A percentile compares a stretch with the other conserved stretches of the same genome.
Evolutionary conservation across 2,797 vertebrate genomes (phyloP).

Genomic region (Myotis vivesi): DNA sequence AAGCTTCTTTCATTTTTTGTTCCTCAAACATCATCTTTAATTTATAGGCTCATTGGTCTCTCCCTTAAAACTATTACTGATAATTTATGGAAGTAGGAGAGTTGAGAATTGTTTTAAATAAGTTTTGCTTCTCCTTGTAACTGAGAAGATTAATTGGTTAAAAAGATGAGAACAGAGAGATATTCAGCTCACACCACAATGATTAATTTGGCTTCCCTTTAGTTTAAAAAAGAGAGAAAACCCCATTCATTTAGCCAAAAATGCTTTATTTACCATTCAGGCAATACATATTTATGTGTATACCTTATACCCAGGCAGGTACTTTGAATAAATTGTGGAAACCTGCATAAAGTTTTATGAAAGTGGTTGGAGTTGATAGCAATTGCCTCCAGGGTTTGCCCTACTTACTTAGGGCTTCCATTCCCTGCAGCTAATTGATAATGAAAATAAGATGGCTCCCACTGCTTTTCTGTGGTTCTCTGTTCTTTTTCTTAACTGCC

Average conservation of each 20-base stretch:
- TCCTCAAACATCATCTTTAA: constrained; percentile 52
- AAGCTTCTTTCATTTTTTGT: constrained; percentile 39
- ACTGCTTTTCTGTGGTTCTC: not conserved
- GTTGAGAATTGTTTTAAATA: constrained; percentile 21
- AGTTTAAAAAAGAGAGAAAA: constrained; percentile 53
- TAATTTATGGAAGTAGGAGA: constrained; percentile 49
- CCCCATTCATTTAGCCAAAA: not conserved
- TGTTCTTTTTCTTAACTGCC: not conserved
- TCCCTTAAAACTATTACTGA: constrained; percentile 52
- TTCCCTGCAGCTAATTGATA: not conserved
- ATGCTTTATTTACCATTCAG: constrained; percentile 42
- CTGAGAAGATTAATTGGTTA: constrained; percentile 35
- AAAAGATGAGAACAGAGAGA: constrained; percentile 39
- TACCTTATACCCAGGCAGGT: not conserved
- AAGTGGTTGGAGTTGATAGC: not conserved
- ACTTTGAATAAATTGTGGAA: not conserved
- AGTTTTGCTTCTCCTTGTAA: constrained; percentile 33
- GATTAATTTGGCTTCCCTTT: constrained; percentile 45
- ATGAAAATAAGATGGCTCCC: not conserved
- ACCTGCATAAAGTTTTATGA: not conserved
- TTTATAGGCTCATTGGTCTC: constrained; percentile 39
- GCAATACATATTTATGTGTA: constrained; percentile 40
- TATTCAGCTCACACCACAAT: constrained; percentile 41
- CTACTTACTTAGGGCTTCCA: not conserved
- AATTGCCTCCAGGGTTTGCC: constrained; percentile 15